Conservation (phyloP, 2,113 vertebrate genomes). For the Bombycilla garrulus region DNA sequence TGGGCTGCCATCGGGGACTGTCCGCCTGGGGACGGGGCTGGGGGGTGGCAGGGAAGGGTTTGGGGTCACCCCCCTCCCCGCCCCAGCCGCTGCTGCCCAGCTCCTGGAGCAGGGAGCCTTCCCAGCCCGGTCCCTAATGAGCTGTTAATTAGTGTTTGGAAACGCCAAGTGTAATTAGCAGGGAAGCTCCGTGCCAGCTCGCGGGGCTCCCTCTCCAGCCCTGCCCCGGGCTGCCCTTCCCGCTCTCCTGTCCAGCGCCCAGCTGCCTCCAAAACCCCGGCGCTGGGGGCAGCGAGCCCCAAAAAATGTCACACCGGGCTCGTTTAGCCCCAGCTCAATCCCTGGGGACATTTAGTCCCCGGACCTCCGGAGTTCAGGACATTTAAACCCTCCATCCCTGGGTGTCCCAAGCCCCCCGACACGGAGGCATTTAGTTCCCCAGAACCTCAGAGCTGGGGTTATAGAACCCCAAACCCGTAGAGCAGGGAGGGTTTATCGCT, state of each 20-base stretch:
- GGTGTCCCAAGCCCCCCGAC: rapidly evolving
- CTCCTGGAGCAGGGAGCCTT: not conserved
- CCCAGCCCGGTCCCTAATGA: slow-evolving; percentile 23
- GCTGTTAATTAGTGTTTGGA: slow-evolving; percentile 22
- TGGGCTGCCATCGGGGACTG: not conserved
- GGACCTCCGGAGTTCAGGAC: not conserved
- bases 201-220: not conserved
- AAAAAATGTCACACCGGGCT: not conserved
- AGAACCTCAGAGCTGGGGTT: not conserved
- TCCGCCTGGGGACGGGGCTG: not conserved
- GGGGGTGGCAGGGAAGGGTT: not conserved
- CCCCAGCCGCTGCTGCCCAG: not conserved
- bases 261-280: not conserved
- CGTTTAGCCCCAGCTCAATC: rapidly evolving
- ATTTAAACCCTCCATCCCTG: not conserved
- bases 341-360: not conserved
- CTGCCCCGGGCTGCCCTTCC: not conserved
- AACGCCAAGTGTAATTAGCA: slow-evolving; percentile 40
- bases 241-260: not conserved
- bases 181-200: not conserved
- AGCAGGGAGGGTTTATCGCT: not conserved
- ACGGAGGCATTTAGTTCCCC: not conserved
- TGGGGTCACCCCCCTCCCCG: not conserved
- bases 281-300: not conserved
- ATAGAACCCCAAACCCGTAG: not conserved